Evolutionary conservation across 2,888 invertebrate species (phyloP), one percentile per base, ranked within the genome.

Genomic region (Cheilosia pagana): DNA sequence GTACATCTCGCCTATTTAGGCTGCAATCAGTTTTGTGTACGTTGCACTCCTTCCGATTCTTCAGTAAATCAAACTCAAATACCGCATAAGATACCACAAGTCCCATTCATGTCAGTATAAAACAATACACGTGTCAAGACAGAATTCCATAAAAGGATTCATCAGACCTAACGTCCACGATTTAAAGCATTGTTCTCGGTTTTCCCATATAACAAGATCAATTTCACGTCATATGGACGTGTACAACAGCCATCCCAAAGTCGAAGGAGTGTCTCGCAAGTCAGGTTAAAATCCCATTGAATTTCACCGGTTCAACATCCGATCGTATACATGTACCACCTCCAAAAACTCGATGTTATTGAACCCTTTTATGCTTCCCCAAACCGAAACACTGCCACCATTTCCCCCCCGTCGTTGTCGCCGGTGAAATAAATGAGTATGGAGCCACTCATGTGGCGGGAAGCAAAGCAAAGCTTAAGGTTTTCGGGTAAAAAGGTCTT

Each of bases 281-380:
- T 28, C 23, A 50, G 50, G 45, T 45, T 45, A 19, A 31, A 14
- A 35, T 68, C 31, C 39, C 52, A 35, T 52, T 25, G 57, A 59
- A 70, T 59, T 48, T 28, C 48, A 35, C 21, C 57, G 55, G 82
- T 76, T 82, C 77, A 82, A 82, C 35, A 71, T 57, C 71, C 82
- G 82, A 82, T 67, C 76, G 55, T 62, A 35, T 43, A 48, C n/a
- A n/a, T n/a, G n/a, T n/a, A 25, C 45, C 16, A 72, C 67, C 77
- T 67, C 72, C 43, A 55, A 53, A 72, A 68, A 31, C 7, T 65
- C 19, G 12, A 41, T 48, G 82, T 68, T 72, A 63, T 82, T 82
- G 82, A 81, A 82, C 77, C 60, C 72, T 43, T 25, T 31, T 43
- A 39, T 53, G 14, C 21, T 65, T 12, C 19, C 39, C 25, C 23